Conservation (phyloP, 2,888 invertebrate genomes). For the Mythimna pallens region DNA sequence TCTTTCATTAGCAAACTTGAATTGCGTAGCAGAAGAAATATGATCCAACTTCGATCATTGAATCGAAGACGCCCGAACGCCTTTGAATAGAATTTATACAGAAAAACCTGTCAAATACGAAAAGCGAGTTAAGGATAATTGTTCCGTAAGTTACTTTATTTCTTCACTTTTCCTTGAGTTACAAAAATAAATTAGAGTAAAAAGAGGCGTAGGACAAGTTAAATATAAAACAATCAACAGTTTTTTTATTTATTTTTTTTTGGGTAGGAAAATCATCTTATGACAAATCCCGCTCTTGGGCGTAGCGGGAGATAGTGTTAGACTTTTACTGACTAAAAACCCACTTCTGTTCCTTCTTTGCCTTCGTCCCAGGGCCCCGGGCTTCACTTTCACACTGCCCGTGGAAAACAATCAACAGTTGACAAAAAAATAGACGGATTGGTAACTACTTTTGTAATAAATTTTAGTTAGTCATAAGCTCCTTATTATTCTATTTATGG, state of each 20-base stretch:
- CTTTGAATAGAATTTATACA: slow-evolving; percentile 71
- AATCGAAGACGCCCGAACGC: slow-evolving; percentile 74
- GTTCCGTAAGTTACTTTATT: slow-evolving; percentile 58
- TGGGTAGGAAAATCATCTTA: no score
- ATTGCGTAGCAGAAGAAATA: slow-evolving; percentile 83
- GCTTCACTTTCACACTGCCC: no score
- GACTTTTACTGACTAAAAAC: no score
- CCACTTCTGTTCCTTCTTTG: no score
- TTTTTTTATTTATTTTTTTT: no score
- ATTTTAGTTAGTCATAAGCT: slow-evolving; percentile 3
- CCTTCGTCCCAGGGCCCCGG: no score
- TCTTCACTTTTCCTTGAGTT: slow-evolving; percentile 31
- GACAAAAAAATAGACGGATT: background rate
- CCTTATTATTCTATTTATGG: background rate
- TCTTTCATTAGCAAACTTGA: slow-evolving; percentile 85
- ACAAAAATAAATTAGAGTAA: slow-evolving; percentile 27
- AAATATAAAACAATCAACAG: slow-evolving; percentile 31
- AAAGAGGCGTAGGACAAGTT: slow-evolving; percentile 33
- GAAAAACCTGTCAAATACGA: slow-evolving; percentile 65
- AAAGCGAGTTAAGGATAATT: slow-evolving; percentile 47
- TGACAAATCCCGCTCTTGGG: no score
- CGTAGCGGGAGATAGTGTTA: no score
- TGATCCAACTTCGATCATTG: slow-evolving; percentile 84
- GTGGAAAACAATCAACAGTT: slow-evolving; percentile 29
- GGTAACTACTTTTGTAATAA: slow-evolving; percentile 4